Conservation (phyloP, 2,113 vertebrate species). For the Bettongia penicillata region DNA sequence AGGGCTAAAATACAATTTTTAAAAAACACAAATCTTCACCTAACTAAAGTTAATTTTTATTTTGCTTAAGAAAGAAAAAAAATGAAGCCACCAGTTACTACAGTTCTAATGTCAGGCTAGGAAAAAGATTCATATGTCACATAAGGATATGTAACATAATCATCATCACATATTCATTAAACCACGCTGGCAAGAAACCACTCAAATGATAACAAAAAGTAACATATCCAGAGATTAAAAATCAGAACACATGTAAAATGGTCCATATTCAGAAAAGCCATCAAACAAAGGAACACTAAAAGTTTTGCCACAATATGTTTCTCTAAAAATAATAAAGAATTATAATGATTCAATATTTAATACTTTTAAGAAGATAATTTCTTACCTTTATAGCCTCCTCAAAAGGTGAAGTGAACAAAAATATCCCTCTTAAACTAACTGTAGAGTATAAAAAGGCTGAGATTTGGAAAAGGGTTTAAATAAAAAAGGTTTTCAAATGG, state of each 20-base stretch:
- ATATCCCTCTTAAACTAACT: constrained; percentile 3
- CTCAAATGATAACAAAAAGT: neutral
- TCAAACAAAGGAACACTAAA: neutral
- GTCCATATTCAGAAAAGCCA: neutral
- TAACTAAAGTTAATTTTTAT: neutral
- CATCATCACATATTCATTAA: neutral
- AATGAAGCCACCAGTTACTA: neutral
- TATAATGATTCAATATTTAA: too few relatives aligned
- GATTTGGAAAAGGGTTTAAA: constrained; percentile 13
- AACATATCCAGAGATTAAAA: neutral
- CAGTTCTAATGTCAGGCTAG: neutral
- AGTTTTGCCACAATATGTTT: neutral
- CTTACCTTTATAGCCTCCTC: constrained; percentile 38
- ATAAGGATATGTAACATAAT: neutral
- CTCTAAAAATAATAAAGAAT: too few relatives aligned
- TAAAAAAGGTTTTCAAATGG: constrained; percentile 15
- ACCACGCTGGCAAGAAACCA: neutral
- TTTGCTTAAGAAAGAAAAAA: too few relatives aligned
- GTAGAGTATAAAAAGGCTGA: constrained; percentile 38
- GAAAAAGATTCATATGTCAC: neutral
- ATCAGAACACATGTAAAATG: neutral
- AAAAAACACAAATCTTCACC: neutral
- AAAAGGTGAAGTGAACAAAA: constrained; percentile 12
- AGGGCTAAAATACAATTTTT: neutral
- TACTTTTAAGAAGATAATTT: neutral